Base-by-base conservation (phyloP, 2,797 vertebrate species). In the Delichon dasypus region DNA sequence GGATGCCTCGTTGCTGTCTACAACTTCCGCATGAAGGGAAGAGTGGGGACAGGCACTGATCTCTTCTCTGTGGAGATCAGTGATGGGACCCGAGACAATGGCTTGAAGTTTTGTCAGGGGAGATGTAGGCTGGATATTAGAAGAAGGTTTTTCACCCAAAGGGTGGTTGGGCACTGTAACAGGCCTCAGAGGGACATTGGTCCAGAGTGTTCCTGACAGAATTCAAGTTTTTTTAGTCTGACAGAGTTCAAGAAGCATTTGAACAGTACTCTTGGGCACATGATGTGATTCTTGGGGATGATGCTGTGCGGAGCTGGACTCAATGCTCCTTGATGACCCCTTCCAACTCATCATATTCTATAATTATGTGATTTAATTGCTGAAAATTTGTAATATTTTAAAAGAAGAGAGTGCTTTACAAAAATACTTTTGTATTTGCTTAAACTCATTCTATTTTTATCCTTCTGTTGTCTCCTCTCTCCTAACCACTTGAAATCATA, bases 231-330 rank as follows among this genome's bases (percentile, higher is more conserved):
- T 79, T 9, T 67, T n/a, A 14, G 7, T 36, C 27, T 38, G 27
- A 45, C 8, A 60, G 45, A 45, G 27, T 32, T 75, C 38, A 75
- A 51, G 32, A 36, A 58, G 26, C 2, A 6, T 58, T 66, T 74
- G 17, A 25, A 44, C 11, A 27, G 10, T 38, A 10, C n/a, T 27
- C 27, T 27, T 5, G 10, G 17, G 17, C 27, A 44, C 14, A 26
- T 0, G 0, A 2, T 32, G 10, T 44, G 21, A 32, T 10, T 44
- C 45, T 67, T 38, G 47, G n/a, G 10, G 23, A 61, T 45, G 9
- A 9, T 53, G 23, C 16, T 45, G 10, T 38, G 23, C 40, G 17
- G n/a, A 14, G 27, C 10, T 38, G 22, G 22, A 53, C 11, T 19
- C n/a, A n/a, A n/a, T n/a, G n/a, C n/a, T n/a, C n/a, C n/a, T n/a